These are phyloP conservation scores for Gastracanthus pulcherrimus DNA, from an alignment of 2,888 invertebrate species.

Conservation along the genomic window DNA sequence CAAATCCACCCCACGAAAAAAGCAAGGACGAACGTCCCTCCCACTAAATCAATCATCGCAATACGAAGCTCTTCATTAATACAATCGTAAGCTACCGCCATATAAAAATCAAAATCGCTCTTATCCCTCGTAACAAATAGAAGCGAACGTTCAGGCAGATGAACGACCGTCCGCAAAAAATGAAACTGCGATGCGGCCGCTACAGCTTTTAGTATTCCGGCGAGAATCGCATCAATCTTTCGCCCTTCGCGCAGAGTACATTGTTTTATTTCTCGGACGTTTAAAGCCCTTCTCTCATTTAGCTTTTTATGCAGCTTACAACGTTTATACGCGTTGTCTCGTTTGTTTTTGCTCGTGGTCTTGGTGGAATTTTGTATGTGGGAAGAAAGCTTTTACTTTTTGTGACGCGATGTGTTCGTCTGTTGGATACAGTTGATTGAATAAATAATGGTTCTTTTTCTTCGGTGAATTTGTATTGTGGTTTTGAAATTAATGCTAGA, in stretches of 20 bases:
- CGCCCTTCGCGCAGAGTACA: background rate
- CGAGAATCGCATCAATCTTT: constrained; percentile 6
- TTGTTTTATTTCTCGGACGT: background rate
- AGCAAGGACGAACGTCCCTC: no score
- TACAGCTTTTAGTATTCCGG: constrained; percentile 2
- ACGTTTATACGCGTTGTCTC: background rate
- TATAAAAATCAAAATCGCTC: background rate
- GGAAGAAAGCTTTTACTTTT: background rate
- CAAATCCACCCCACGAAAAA: no score
- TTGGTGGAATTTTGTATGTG: background rate
- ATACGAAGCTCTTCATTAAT: no score
- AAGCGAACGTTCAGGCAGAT: background rate
- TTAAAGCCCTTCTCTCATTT: background rate
- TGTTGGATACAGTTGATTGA: background rate
- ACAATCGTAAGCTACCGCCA: background rate
- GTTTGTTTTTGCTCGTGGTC: background rate
- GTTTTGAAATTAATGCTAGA: background rate
- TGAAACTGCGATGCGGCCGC: background rate
- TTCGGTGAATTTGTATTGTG: no score
- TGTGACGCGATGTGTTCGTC: background rate
- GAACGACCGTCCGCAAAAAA: background rate
- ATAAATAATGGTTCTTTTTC: background rate
- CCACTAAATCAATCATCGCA: no score
- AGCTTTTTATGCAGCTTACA: background rate
- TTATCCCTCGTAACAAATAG: background rate